phyloP scores from a whole-genome alignment of 2,797 vertebrate genomes.

The Tapera naevia region DNA sequence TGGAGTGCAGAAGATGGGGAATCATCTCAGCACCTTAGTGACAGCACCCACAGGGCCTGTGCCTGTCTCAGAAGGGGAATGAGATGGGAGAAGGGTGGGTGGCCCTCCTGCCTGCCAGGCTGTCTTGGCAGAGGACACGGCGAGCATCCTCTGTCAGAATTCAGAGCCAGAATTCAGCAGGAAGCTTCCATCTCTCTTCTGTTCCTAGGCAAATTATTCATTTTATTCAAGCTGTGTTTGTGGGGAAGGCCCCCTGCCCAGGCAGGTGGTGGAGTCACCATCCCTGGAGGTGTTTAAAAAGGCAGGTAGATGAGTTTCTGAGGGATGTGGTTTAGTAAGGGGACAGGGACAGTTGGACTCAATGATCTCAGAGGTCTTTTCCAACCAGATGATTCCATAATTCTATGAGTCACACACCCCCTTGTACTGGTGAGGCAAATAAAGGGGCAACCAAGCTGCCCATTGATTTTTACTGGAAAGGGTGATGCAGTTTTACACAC shows the following conservation, averaged over 20 bases:
- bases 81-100: fast-evolving
- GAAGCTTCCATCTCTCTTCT: not conserved
- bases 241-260: not conserved
- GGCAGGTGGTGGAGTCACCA: too few relatives aligned
- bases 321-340: too few relatives aligned
- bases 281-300: too few relatives aligned
- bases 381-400: too few relatives aligned
- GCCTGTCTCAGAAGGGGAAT: fast-evolving
- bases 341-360: too few relatives aligned
- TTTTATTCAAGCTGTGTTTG: not conserved
- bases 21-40: not conserved
- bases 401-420: fast-evolving
- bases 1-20: fast-evolving
- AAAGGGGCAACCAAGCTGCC: not conserved
- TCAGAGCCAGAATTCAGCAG: fast-evolving
- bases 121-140: not conserved
- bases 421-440: not conserved
- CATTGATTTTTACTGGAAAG: not conserved
- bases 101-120: not conserved
- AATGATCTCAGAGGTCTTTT: too few relatives aligned
- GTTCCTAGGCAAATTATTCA: not conserved
- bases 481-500: fast-evolving
- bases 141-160: not conserved
- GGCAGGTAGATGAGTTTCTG: too few relatives aligned
- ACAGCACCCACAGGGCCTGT: fast-evolving